These are phyloP conservation scores for Myanophis thanlyinensis DNA, from an alignment of 2,113 vertebrate genomes.

Conservation along the genomic window DNA sequence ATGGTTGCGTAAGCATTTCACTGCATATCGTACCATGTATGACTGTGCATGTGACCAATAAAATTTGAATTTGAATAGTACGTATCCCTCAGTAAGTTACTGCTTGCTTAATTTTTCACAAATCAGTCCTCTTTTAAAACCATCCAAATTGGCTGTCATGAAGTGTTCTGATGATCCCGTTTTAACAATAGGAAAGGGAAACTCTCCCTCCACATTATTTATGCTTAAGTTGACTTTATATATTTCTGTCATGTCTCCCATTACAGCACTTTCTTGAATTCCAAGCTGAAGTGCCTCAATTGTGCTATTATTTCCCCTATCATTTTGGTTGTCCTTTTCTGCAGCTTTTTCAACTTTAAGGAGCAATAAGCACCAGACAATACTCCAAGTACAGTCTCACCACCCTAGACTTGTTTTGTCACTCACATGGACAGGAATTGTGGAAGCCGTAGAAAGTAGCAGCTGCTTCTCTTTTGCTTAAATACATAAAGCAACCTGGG, in stretches of 20 bases:
- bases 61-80: too few species aligned
- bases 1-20: too few species aligned
- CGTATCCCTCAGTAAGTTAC: not conserved
- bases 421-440: not conserved
- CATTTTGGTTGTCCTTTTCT: not conserved
- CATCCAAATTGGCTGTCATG: not conserved
- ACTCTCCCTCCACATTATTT: not conserved
- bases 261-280: not conserved
- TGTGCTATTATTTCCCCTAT: not conserved
- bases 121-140: not conserved
- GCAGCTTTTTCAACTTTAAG: not conserved
- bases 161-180: not conserved
- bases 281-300: not conserved
- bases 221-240: not conserved
- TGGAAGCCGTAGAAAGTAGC: not conserved
- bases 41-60: too few species aligned
- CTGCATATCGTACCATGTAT: too few species aligned
- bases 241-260: not conserved
- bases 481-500: not conserved
- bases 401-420: not conserved
- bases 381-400: not conserved
- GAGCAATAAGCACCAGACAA: not conserved
- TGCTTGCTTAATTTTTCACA: not conserved
- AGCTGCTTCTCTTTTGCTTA: not conserved
- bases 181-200: not conserved